Evolutionary conservation across 2,797 vertebrate species (phyloP), one percentile per base, ranked within the genome.

Genomic region (Diplodus sargus): DNA sequence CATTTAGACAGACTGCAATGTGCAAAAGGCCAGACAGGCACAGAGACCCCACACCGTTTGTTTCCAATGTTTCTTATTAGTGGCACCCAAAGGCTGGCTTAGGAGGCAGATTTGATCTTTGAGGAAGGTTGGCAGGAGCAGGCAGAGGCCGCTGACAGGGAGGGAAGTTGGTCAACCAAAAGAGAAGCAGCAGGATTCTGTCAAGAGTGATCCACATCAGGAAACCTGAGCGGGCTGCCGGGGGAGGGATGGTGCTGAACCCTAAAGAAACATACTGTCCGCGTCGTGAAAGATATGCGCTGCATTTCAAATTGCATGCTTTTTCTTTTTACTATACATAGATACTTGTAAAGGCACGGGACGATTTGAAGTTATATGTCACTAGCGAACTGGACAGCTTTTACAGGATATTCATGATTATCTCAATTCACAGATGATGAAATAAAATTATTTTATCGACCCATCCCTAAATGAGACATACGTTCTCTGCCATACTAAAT

Each of bases 171-270:
- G 81, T 91, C 84, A 86, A 89, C 87, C 87, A 91, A 91, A 91
- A 91, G 83, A 85, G 82, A 91, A 91, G 85, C 92, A 94, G 92
- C 88, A 87, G 91, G 93, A 89, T 88, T 86, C 82, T 94, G 92
- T 94, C 93, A 93, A 64, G 82, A 89, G 76, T 80, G 83, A 93
- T 94, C 63, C 88, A 86, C 87, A 86, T 94, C 94, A 93, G 78
- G 77, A 84, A 89, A 91, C 84, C 87, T 86, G 87, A 84, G 86
- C 84, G 53, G 74, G 56, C 73, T 67, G 78, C 86, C 74, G 74
- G 85, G 78, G 64, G 70, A 72, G 81, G 34, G 87, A 79, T 39
- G 54, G 72, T 75, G 87, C 77, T 76, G 84, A 87, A 91, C 85
- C 88, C 87, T 87, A 75, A 91, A 93, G 83, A 87, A 80, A 74